Evolutionary conservation across 2,888 invertebrate species (phyloP), one percentile per base, ranked within the genome.

Genomic region (Mythimna pallens): DNA sequence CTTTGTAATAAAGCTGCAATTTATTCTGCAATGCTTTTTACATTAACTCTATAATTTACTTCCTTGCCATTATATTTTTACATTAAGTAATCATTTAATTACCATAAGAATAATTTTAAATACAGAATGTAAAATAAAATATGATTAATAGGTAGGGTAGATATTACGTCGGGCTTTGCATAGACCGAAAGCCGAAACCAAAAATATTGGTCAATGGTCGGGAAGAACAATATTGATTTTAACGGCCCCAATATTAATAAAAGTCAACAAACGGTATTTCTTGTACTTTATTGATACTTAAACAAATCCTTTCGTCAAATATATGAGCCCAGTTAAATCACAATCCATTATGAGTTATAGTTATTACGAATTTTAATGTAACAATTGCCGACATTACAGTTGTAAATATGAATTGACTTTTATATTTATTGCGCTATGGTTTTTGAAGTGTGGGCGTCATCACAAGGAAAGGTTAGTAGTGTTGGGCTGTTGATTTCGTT

Each of bases 361-460:
- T 71, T 82, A 71, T 70, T 43, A 55, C 55, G n/a, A 81, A 50
- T 17, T 25, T 72, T 22, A 65, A 71, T 69, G 47, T 72, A 58
- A 81, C 70, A 79, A 81, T 64, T 59, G 40, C 63, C 66, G 63
- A 47, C 40, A 47, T 69, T 55, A 69, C 47, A 34, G 67, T 55
- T 77, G 77, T 81, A 70, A 81, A 76, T 61, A 81, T 81, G 65
- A 77, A 71, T 62, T 68, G 82, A 81, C 65, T 70, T 81, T 71
- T 68, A 67, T 76, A 70, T 77, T 77, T 70, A 77, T 80, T 63
- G 25, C 6, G n/a, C 36, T 50, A 47, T 47, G 52, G 67, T 71
- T 71, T 71, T 65, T 50, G 17, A 34, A 50, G 61, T 71, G 71
- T 77, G 54, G 78, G 82, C 55, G 68, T 30, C 9, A 25, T 30